Conservation (phyloP, 2,888 invertebrate genomes). For the Himalopsyche japonica region DNA sequence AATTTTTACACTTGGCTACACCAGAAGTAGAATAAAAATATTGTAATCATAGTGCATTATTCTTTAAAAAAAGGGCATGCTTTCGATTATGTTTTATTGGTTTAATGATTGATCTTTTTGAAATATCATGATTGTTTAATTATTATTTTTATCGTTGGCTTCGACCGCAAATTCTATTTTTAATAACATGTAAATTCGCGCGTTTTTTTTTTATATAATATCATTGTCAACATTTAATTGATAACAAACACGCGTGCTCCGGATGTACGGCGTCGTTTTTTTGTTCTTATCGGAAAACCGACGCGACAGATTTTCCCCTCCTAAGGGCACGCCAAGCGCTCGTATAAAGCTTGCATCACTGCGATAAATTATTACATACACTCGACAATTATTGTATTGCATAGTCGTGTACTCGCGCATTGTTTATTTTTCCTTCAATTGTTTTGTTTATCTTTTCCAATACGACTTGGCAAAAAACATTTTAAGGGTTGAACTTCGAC, state of each 20-base stretch:
- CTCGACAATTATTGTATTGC: conserved; percentile 19
- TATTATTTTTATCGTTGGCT: too few relatives aligned
- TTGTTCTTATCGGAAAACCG: neutral
- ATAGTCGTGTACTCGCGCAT: neutral
- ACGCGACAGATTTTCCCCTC: conserved; percentile 20
- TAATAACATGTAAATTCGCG: neutral
- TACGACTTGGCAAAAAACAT: too few relatives aligned
- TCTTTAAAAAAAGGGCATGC: too few relatives aligned
- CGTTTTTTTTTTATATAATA: neutral
- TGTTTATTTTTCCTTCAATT: neutral
- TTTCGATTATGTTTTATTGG: too few relatives aligned
- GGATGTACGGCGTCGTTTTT: neutral
- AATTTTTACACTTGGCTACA: too few relatives aligned
- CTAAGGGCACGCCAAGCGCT: conserved; percentile 2
- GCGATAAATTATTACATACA: conserved; percentile 10
- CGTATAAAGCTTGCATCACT: conserved; percentile 15
- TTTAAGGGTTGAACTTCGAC: neutral
- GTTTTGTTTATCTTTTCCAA: neutral
- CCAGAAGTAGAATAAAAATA: too few relatives aligned
- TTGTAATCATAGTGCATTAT: too few relatives aligned
- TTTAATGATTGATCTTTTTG: too few relatives aligned
- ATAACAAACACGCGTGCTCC: neutral
- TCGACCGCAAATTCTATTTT: neutral
- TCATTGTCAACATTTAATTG: neutral
- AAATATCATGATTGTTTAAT: too few relatives aligned